Conservation (phyloP, 2,113 vertebrate genomes). For the Cricetomys ansorgei region DNA sequence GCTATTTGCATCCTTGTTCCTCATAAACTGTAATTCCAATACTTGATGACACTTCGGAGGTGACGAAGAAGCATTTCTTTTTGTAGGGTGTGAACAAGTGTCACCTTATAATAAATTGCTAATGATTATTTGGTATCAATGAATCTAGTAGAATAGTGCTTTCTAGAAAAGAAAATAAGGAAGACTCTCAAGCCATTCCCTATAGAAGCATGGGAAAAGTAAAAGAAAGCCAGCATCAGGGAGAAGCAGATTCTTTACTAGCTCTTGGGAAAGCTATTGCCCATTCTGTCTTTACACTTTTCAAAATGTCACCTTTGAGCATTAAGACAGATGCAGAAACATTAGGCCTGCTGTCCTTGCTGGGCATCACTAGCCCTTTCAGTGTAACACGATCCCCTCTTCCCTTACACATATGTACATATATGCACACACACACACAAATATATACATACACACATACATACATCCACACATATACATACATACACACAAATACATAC, state of each 20-base stretch:
- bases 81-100: too few relatives aligned
- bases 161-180: not conserved
- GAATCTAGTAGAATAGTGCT: not conserved
- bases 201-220: too few relatives aligned
- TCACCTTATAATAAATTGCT: not conserved
- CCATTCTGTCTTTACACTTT: not conserved
- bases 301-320: not conserved
- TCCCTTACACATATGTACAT: rapidly evolving
- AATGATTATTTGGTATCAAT: not conserved
- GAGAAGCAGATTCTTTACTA: not conserved
- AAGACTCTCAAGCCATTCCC: not conserved
- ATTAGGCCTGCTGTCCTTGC: not conserved
- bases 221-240: not conserved
- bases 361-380: not conserved
- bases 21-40: not conserved
- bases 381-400: not conserved
- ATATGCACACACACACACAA: not conserved
- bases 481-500: not conserved
- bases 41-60: too few relatives aligned
- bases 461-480: not conserved
- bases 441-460: not conserved
- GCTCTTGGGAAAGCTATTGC: not conserved
- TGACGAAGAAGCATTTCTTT: too few relatives aligned
- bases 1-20: not conserved
- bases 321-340: not conserved